phyloP scores from a whole-genome alignment of 2,888 invertebrate genomes.

The Ecdyonurus torrentis region DNA sequence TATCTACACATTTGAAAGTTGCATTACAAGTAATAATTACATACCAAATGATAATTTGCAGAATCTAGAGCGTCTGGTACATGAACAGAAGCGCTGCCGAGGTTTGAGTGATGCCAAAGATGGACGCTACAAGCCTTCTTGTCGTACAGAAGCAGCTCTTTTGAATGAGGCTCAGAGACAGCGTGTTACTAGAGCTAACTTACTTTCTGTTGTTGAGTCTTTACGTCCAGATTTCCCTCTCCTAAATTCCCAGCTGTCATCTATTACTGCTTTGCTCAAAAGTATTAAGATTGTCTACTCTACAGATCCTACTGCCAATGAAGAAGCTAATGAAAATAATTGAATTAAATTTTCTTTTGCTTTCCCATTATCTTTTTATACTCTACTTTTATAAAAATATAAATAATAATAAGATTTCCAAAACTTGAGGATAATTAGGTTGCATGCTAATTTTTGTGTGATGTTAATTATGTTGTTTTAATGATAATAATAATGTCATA shows the following conservation, averaged over 20 bases:
- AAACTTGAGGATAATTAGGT: too few relatives aligned
- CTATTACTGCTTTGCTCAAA: background rate
- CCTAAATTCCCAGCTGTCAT: constrained; percentile 13
- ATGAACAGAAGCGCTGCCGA: constrained; percentile 49
- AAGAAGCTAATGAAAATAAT: constrained; percentile 1
- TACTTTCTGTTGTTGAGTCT: constrained; percentile 38
- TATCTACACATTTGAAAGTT: background rate
- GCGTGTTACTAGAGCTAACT: constrained; percentile 35
- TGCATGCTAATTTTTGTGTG: too few relatives aligned
- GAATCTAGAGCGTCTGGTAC: constrained; percentile 42
- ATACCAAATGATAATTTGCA: constrained; percentile 17
- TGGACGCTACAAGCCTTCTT: constrained; percentile 25
- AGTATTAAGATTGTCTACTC: background rate
- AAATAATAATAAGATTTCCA: too few relatives aligned
- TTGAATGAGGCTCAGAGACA: constrained; percentile 40
- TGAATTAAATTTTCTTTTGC: too few relatives aligned
- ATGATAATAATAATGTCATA: too few relatives aligned
- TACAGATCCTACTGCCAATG: background rate
- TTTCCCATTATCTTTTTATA: too few relatives aligned
- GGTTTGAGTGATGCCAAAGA: constrained; percentile 33
- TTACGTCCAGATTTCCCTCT: constrained; percentile 43
- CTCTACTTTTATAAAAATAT: too few relatives aligned
- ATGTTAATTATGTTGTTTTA: too few relatives aligned
- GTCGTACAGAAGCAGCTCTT: constrained; percentile 30
- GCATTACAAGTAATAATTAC: background rate